Base-by-base conservation (phyloP, 1,140 invertebrate species). In the Drosophila takahashii region DNA sequence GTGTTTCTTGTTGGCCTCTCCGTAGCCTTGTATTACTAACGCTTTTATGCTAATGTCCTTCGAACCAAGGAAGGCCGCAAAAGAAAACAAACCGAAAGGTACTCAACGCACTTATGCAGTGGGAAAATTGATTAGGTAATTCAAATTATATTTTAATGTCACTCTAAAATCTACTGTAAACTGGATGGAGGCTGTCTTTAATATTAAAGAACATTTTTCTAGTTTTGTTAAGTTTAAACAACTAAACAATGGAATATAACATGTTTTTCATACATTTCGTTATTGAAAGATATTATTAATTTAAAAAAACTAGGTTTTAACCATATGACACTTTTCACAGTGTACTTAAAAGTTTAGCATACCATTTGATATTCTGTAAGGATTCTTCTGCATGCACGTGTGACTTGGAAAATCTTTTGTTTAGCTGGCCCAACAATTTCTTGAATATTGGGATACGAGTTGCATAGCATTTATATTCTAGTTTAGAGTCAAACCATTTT, bases 11-110 rank as follows among this genome's bases (percentile, higher is more conserved):
- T 86, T 86, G 70, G 75, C 61, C 75, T 71, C 81, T 64, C 34
- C 52, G 62, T 61, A 53, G 58, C 66, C 79, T 70, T 83, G 78
- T 87, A 87, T 86, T 87, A 83, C 70, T 83, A 72, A 87, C 83
- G 83, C 83, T 89, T 89, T 87, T 89, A 87, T 87, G 79, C 84
- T 83, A 87, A 87, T 87, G 79, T 89, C 79, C 84, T 87, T 89
- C 84, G 66, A 83, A 52, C 74, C 42, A 47, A 77, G 15, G 41
- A 51, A 39, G 65, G 51, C 48, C 42, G 44, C 34, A 47, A 47
- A 39, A 32, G 13, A 18, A 57, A 29, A 32, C n/a, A 44, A 51
- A 51, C 32, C 26, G 16, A 39, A 32, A 56, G 27, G 45, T 16
- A 16, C 22, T 10, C 42, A 32, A 61, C n/a, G 44, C 34, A 41